These are phyloP conservation scores for Amphiprion percula DNA, from an alignment of 2,113 vertebrate genomes.

Conservation along the genomic window DNA sequence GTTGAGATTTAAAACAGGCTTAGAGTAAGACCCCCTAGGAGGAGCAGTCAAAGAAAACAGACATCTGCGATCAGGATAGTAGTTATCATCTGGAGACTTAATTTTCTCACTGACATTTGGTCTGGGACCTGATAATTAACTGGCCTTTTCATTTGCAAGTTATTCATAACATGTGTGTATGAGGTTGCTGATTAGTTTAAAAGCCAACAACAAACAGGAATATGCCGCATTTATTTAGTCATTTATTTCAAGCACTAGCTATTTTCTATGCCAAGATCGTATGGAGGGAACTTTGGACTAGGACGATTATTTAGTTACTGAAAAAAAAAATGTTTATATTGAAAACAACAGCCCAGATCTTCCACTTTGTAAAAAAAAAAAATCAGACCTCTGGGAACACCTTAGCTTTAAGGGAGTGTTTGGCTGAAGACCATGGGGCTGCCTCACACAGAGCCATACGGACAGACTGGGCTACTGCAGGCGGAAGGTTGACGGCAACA, in stretches of 20 bases:
- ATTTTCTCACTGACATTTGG: constrained; percentile 80
- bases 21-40: constrained; percentile 60
- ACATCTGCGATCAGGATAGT: constrained; percentile 73
- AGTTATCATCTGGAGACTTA: constrained; percentile 63
- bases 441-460: constrained; percentile 63
- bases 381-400: constrained; percentile 69
- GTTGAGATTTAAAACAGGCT: constrained; percentile 54
- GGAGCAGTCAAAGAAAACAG: constrained; percentile 64
- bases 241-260: constrained; percentile 14
- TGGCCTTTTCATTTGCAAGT: constrained; percentile 71
- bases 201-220: constrained; percentile 53
- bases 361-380: not conserved
- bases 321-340: not conserved
- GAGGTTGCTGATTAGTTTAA: constrained; percentile 62
- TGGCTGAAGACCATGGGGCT: constrained; percentile 66
- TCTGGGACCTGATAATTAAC: constrained; percentile 74
- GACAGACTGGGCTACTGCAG: constrained; percentile 48
- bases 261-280: not conserved
- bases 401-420: constrained; percentile 74
- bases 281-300: not conserved
- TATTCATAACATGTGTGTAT: constrained; percentile 39
- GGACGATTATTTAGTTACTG: not conserved
- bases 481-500: constrained; percentile 40
- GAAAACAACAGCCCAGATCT: not conserved
- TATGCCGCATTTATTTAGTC: constrained; percentile 12